These are phyloP conservation scores for Hylomyscus alleni DNA, from an alignment of 2,797 vertebrate species.

Conservation along the genomic window DNA sequence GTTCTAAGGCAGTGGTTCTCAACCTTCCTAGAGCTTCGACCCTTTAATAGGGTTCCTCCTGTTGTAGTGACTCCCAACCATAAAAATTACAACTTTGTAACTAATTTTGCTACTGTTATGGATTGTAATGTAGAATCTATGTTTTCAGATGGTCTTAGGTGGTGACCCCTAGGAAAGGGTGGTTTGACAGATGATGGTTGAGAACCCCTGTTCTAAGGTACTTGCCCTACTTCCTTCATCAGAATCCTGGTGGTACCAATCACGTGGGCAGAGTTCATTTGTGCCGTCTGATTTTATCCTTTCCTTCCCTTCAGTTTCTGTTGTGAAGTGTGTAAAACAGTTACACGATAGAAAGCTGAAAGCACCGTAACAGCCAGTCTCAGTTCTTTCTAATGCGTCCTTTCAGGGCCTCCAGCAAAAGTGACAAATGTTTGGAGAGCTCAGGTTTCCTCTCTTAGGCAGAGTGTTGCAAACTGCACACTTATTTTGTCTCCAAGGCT, in stretches of 20 bases:
- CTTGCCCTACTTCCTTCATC: background rate
- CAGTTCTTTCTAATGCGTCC: background rate
- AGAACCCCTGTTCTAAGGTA: background rate
- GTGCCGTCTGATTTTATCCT: constrained; percentile 37
- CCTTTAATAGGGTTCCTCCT: background rate
- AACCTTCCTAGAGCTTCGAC: background rate
- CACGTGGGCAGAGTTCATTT: background rate
- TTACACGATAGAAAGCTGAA: background rate
- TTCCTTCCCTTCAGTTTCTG: background rate
- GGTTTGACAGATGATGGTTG: background rate
- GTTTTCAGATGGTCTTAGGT: background rate
- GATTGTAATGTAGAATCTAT: background rate
- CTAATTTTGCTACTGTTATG: background rate
- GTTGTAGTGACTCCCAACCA: background rate
- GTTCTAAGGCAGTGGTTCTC: background rate
- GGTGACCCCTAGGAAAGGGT: background rate
- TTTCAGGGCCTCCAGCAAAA: background rate
- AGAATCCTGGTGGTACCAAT: background rate
- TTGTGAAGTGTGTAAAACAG: background rate
- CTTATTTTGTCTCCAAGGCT: background rate
- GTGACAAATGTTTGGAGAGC: background rate
- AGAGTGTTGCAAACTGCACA: background rate
- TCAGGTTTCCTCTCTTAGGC: background rate
- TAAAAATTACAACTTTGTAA: background rate
- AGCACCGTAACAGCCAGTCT: background rate